Conservation (phyloP, 2,888 invertebrate genomes). For the Sarcophaga rosellei region DNA sequence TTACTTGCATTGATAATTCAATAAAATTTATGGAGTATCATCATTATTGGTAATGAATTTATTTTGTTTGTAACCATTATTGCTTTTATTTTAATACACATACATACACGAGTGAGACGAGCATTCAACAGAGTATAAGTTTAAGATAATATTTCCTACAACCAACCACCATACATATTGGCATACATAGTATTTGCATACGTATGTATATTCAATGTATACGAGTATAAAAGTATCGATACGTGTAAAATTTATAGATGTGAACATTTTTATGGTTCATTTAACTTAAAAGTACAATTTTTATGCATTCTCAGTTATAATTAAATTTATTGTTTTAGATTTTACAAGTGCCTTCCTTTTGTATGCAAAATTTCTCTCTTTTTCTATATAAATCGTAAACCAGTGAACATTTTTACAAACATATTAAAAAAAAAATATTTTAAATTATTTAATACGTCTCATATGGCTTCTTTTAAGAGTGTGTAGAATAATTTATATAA, state of each 20-base stretch:
- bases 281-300: constrained; percentile 64
- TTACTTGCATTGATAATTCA: constrained; percentile 26
- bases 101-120: constrained; percentile 7
- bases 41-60: constrained; percentile 40
- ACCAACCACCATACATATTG: neutral
- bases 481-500: neutral
- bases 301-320: constrained; percentile 64
- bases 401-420: neutral
- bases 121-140: constrained; percentile 39
- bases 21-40: constrained; percentile 26
- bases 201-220: too few relatives aligned
- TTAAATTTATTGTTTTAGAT: constrained; percentile 65
- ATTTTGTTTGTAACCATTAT: constrained; percentile 20
- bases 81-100: constrained; percentile 37
- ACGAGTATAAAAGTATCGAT: constrained; percentile 11
- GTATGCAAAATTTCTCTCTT: neutral
- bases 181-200: neutral
- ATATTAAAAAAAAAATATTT: neutral
- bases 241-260: constrained; percentile 38
- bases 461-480: too few relatives aligned
- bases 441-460: neutral
- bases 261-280: constrained; percentile 65
- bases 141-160: constrained; percentile 48
- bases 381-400: neutral
- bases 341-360: constrained; percentile 26